Conservation (phyloP, 2,113 vertebrate genomes). For the Haemorhous mexicanus region DNA sequence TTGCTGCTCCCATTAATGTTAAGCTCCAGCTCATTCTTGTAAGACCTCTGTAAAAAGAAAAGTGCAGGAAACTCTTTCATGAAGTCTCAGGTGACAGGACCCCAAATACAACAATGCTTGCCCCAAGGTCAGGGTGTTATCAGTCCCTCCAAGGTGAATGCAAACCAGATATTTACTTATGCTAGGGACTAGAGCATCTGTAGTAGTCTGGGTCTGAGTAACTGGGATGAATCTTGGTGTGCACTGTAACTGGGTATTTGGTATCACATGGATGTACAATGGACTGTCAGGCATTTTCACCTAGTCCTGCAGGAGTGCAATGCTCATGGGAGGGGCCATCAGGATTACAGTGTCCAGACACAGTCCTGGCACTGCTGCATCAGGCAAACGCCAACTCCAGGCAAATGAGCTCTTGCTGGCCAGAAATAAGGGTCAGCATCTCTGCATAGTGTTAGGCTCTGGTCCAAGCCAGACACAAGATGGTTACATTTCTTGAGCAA, state of each 20-base stretch:
- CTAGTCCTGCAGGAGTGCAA: background rate
- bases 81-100: too few species aligned
- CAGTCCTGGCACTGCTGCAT: background rate
- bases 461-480: background rate
- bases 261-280: background rate
- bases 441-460: background rate
- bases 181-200: background rate
- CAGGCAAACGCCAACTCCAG: background rate
- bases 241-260: background rate
- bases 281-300: background rate
- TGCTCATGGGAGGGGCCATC: too few species aligned
- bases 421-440: background rate
- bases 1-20: too few species aligned
- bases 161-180: background rate
- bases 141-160: background rate
- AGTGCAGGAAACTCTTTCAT: too few species aligned
- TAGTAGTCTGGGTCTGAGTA: background rate
- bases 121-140: background rate
- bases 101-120: background rate
- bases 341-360: background rate
- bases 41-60: too few species aligned
- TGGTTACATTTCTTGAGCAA: background rate
- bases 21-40: too few species aligned
- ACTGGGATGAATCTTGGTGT: background rate
- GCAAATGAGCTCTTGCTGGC: background rate